phyloP scores from a whole-genome alignment of 2,888 invertebrate genomes.

The Erebia epiphron region DNA sequence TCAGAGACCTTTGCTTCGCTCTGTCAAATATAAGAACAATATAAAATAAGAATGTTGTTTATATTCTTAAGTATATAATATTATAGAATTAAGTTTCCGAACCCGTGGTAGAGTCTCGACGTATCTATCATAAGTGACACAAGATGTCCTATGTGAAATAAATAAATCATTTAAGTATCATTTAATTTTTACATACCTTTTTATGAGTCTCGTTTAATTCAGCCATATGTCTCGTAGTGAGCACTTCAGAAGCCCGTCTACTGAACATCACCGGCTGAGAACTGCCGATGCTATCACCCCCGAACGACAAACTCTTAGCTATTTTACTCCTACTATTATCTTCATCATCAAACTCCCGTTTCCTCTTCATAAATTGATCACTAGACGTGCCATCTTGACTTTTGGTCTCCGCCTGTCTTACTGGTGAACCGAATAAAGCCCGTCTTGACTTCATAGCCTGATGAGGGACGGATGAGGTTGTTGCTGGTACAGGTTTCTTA shows the following conservation, averaged over 20 bases:
- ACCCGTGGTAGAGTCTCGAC: too few relatives aligned
- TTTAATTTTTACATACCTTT: constrained; percentile 75
- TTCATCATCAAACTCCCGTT: constrained; percentile 73
- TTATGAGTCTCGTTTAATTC: constrained; percentile 85
- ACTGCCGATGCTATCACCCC: constrained; percentile 64
- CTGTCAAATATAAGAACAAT: too few relatives aligned
- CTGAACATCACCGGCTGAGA: constrained; percentile 54
- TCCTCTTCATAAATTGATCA: constrained; percentile 70
- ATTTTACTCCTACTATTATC: constrained; percentile 72
- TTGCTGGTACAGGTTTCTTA: constrained; percentile 55
- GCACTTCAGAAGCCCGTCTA: constrained; percentile 69
- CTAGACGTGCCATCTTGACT: constrained; percentile 64
- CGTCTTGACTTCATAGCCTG: constrained; percentile 84
- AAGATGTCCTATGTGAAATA: too few relatives aligned
- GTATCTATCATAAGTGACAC: too few relatives aligned
- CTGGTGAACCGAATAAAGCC: constrained; percentile 85
- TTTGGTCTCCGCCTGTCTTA: constrained; percentile 68
- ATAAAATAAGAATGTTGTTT: too few relatives aligned
- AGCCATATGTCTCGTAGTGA: constrained; percentile 56
- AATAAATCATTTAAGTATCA: too few relatives aligned
- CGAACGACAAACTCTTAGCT: constrained; percentile 83
- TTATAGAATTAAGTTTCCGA: too few relatives aligned
- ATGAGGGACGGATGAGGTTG: constrained; percentile 71
- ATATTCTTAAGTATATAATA: too few relatives aligned
- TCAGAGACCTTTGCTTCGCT: too few relatives aligned